Base-by-base conservation (phyloP, 2,888 invertebrate species). In the Congeria kusceri region DNA sequence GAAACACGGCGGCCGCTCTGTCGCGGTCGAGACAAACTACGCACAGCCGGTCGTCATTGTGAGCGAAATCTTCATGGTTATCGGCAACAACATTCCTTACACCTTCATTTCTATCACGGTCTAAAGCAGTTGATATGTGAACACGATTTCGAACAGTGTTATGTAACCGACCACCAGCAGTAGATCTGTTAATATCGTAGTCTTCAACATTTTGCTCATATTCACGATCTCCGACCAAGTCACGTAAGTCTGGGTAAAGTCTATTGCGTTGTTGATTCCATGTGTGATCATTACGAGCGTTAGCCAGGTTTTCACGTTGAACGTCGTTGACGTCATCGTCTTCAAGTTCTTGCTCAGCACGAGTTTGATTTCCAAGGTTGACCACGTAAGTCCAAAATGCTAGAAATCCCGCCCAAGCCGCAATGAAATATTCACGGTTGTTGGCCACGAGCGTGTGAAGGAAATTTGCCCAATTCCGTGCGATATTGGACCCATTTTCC, bases 1-100 rank as follows among this genome's bases (percentile, higher is more conserved):
- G 85, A 66, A 85, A 86, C 15, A 85, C 70, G 11, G 82, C 85
- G 15, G 66, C 57, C 28, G 78, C 72, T 73, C 85, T 74, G 9
- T 71, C 70, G 29, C 65, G 62, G 61, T 84, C 76, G 44, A 83
- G 78, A 61, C 86, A 85, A 46, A 82, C 71, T 11, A 76, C 73
- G 67, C 85, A 86, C 3, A 58, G 9, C 1, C 44, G 13, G 57
- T 59, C 25, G n/a, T 79, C 67, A 29, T 72, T 61, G 39, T 76
- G 59, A 44, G 1, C 32, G 4, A 29, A 56, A 4, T 49, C n/a
- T n/a, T 39, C 63, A 29, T 57, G 53, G 58, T 75, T 32, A 39
- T 58, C 46, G 23, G 15, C 57, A 53, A 57, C 68, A 56, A 39
- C 32, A 58, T 59, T 44, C 15, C 63, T 18, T 20, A 20, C 15